phyloP scores from a whole-genome alignment of 2,797 vertebrate genomes.

The Hippoglossus hippoglossus region DNA sequence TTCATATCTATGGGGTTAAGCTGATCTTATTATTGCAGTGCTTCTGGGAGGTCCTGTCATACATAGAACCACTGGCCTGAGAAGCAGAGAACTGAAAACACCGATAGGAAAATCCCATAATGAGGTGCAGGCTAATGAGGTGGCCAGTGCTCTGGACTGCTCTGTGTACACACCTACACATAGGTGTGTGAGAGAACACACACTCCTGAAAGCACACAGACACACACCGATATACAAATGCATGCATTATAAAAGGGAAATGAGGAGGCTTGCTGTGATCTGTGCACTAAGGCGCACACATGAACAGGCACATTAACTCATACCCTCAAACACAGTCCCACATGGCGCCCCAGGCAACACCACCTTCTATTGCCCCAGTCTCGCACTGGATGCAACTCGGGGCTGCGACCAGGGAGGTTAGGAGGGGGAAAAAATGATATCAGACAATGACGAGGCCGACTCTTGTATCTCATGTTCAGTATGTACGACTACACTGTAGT shows the following conservation, averaged over 20 bases:
- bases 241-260: neutral
- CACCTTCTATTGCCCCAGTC: conserved; percentile 20
- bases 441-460: conserved; percentile 8
- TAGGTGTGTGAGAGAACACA: conserved; percentile 13
- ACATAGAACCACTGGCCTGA: conserved; percentile 33
- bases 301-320: conserved; percentile 18
- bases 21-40: conserved; percentile 47
- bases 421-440: conserved; percentile 2
- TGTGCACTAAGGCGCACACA: neutral
- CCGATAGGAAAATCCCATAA: conserved; percentile 41
- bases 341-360: conserved; percentile 7
- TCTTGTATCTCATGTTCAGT: conserved; percentile 5
- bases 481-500: conserved; percentile 1
- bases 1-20: conserved; percentile 42
- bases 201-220: neutral
- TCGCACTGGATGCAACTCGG: conserved; percentile 12
- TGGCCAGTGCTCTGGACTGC: conserved; percentile 28
- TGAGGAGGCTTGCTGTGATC: neutral
- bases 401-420: conserved; percentile 16
- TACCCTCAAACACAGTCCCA: neutral
- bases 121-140: conserved; percentile 62
- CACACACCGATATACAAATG: neutral
- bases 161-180: conserved; percentile 26
- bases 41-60: conserved; percentile 49
- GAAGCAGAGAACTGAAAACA: conserved; percentile 38